Base-by-base conservation (phyloP, 2,888 invertebrate species). In the Lepidonotus clava region DNA sequence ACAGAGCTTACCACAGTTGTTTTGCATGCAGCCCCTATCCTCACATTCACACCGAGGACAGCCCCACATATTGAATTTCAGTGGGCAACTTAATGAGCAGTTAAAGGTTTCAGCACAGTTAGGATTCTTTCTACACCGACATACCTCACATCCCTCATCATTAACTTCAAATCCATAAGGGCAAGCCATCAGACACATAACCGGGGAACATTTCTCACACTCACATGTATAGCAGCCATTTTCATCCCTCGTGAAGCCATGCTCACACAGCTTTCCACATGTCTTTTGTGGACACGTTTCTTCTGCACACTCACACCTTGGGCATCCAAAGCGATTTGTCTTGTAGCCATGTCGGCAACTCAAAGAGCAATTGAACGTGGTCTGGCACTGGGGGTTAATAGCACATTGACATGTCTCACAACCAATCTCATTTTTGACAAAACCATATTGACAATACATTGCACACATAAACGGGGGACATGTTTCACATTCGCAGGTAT, bases 41-140 rank as follows among this genome's bases (percentile, higher is more conserved):
- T 34, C 40, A 61, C 84, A 84, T 36, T 56, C 56, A 36, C 84
- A 84, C 46, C 4, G 32, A 11, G 53, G 56, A 36, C 84, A 84
- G 32, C 84, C 84, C 76, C 76, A 76, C 76, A 36, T 76, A 24
- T 76, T 76, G 38, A 36, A 40, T 24, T 76, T 76, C 38, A 40
- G 24, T 5, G 38, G 76, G 76, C 76, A 76, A 38, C 4, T 40
- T 18, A 40, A 21, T 6, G 76, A 40, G 28, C 76, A 76, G 21
- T 38, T 38, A 8, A 38, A 41, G 38, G 14, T 56, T 46, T 18
- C n/a, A 5, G 28, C n/a, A n/a, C n/a, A n/a, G n/a, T n/a, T n/a
- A n/a, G n/a, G n/a, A n/a, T n/a, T n/a, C n/a, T n/a, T n/a, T n/a
- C n/a, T n/a, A n/a, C n/a, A n/a, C n/a, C n/a, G n/a, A 24, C 80